Evolutionary conservation across 2,113 vertebrate genomes (phyloP).

Genomic region (Gymnocephalus cernua): DNA sequence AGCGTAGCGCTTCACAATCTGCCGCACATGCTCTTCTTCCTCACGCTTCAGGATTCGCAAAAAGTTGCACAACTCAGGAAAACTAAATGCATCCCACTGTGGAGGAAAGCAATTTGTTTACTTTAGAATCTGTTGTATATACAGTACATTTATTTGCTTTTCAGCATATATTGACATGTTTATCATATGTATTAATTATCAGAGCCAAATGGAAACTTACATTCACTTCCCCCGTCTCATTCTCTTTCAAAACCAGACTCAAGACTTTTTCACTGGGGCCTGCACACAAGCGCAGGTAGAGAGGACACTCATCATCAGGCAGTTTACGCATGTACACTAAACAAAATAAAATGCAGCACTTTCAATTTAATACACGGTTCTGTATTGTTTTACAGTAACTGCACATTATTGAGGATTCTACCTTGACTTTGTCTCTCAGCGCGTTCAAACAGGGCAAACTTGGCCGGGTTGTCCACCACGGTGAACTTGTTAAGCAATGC

Average conservation of each 20-base stretch:
- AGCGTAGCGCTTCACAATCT: constrained; percentile 90
- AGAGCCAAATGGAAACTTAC: constrained; percentile 83
- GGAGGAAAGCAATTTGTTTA: constrained; percentile 23
- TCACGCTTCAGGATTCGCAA: constrained; percentile 95
- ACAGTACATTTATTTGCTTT: not conserved
- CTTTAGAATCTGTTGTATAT: not conserved
- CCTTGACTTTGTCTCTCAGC: constrained; percentile 92
- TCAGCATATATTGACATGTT: not conserved
- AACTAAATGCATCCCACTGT: constrained; percentile 97
- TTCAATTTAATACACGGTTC: not conserved
- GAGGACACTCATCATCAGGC: constrained; percentile 88
- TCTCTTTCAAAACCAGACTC: constrained; percentile 94
- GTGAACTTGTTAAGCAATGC: constrained; percentile 97
- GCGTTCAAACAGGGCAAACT: constrained; percentile 95
- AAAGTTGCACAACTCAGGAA: constrained; percentile 96
- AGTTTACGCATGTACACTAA: constrained; percentile 92
- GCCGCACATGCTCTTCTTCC: constrained; percentile 93
- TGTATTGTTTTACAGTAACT: constrained; percentile 1
- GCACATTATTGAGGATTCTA: constrained; percentile 50
- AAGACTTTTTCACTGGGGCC: constrained; percentile 92
- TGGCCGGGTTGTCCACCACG: constrained; percentile 94
- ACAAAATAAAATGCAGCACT: not conserved
- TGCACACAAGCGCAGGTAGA: constrained; percentile 90
- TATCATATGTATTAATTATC: not conserved
- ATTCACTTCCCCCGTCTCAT: constrained; percentile 95